phyloP scores from a whole-genome alignment of 2,113 vertebrate genomes.

The Sardina pilchardus region DNA sequence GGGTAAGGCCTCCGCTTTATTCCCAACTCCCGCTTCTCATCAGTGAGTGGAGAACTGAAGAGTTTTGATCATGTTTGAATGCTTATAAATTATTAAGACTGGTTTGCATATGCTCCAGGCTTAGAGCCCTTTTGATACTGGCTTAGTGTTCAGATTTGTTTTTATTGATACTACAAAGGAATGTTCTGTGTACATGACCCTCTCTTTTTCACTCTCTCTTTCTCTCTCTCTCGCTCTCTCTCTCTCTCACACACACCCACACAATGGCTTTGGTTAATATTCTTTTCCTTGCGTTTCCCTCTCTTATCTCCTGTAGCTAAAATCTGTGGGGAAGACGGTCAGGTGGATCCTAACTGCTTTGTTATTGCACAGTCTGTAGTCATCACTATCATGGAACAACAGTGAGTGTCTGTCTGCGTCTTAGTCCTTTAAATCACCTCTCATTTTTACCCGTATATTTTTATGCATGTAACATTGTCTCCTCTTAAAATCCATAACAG shows the following conservation, averaged over 20 bases:
- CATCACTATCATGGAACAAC: constrained; percentile 88
- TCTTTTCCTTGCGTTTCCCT: neutral
- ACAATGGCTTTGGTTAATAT: neutral
- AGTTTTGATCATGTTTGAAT: neutral
- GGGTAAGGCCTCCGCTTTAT: constrained; percentile 74
- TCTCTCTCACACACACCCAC: neutral
- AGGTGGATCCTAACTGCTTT: constrained; percentile 98
- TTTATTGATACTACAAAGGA: neutral
- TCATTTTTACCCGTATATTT: constrained; percentile 11
- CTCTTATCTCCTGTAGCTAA: constrained; percentile 76
- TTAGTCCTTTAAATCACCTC: neutral
- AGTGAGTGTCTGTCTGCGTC: constrained; percentile 76
- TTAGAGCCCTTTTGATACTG: neutral
- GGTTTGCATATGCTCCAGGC: neutral
- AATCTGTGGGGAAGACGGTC: constrained; percentile 96
- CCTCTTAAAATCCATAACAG: constrained; percentile 65
- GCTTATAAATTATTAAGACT: neutral
- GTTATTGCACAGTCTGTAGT: constrained; percentile 88
- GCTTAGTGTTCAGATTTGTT: neutral
- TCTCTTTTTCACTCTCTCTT: neutral
- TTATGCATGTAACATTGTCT: constrained; percentile 3
- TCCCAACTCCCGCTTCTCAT: neutral
- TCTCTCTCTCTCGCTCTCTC: neutral
- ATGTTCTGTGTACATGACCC: neutral
- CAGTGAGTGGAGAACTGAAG: neutral